Percentiles rank a stretch among this genome's conserved stretches.
Conservation (phyloP, 2,888 invertebrate genomes). For the Lepidocyrtinus sp. region DNA sequence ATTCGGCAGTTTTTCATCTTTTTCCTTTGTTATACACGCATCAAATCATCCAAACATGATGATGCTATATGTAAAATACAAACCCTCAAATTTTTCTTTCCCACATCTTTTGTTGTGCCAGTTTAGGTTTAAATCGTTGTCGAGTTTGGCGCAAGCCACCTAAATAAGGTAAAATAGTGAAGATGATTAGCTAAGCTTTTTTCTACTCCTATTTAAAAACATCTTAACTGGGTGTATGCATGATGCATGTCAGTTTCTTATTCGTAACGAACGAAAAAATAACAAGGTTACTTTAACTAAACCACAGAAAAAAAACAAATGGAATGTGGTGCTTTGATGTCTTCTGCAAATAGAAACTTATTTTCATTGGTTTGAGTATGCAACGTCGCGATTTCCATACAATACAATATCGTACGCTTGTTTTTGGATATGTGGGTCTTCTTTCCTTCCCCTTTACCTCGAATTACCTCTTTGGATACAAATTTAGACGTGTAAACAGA, state of each 20-base stretch:
- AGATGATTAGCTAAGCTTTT: conserved; percentile 2
- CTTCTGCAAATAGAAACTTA: background rate
- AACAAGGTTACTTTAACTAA: conserved; percentile 1
- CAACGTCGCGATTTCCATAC: background rate
- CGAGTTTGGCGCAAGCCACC: background rate
- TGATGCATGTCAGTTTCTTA: background rate
- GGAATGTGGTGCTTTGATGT: background rate
- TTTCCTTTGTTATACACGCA: background rate
- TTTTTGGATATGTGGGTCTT: too few relatives aligned
- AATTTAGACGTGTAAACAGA: too few relatives aligned
- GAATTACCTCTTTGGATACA: too few relatives aligned
- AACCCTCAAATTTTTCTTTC: conserved; percentile 1
- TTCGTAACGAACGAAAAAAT: background rate
- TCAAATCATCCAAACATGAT: background rate
- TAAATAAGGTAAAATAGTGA: background rate
- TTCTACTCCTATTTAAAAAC: conserved; percentile 9
- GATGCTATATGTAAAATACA: background rate
- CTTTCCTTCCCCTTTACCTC: too few relatives aligned
- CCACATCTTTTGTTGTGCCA: conserved; percentile 8
- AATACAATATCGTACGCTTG: background rate
- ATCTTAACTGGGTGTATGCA: background rate
- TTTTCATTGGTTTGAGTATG: background rate
- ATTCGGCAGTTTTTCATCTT: background rate
- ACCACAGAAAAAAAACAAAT: conserved; percentile 13
- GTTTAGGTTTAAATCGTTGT: conserved; percentile 1